Evolutionary conservation across 1,140 invertebrate species (phyloP), one percentile per base, ranked within the genome.

Genomic region (Phortica variegata): DNA sequence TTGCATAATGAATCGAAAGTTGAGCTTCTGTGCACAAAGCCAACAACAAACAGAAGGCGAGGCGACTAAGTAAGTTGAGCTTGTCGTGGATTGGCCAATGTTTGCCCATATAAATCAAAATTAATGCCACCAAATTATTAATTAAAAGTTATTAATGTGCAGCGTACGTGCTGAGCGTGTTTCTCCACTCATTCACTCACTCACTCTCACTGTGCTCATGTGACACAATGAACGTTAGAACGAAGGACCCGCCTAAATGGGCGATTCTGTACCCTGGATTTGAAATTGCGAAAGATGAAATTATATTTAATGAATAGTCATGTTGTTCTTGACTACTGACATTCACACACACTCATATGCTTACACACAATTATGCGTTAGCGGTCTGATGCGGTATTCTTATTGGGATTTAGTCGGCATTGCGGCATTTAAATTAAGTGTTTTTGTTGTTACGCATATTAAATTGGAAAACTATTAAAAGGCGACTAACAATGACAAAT

Each of bases 71-170:
- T n/a, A n/a, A n/a, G n/a, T n/a, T n/a, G n/a, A n/a, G n/a, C n/a
- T n/a, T n/a, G n/a, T n/a, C n/a, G n/a, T n/a, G n/a, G n/a, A n/a
- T n/a, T n/a, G n/a, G n/a, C n/a, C n/a, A n/a, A n/a, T n/a, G n/a
- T n/a, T n/a, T n/a, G n/a, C n/a, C n/a, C 39, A 60, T 43, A 66
- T 62, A 66, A 66, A 66, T 68, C 63, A 66, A 61, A 66, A 68
- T 68, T 60, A 66, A 66, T 68, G 63, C 54, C 60, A 54, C 43
- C 50, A 48, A 66, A 66, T 62, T 68, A 68, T 66, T 66, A 68
- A 66, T 66, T 68, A 63, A 68, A n/a, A 52, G 37, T 62, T 63
- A 68, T 66, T 65, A 66, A 66, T 66, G 60, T 55, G 56, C 39
- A 21, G n/a, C n/a, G n/a, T 34, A 15, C 33, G 8, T 10, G 12